Base-by-base conservation (phyloP, 2,888 invertebrate genomes). In the Yponomeuta cagnagella region DNA sequence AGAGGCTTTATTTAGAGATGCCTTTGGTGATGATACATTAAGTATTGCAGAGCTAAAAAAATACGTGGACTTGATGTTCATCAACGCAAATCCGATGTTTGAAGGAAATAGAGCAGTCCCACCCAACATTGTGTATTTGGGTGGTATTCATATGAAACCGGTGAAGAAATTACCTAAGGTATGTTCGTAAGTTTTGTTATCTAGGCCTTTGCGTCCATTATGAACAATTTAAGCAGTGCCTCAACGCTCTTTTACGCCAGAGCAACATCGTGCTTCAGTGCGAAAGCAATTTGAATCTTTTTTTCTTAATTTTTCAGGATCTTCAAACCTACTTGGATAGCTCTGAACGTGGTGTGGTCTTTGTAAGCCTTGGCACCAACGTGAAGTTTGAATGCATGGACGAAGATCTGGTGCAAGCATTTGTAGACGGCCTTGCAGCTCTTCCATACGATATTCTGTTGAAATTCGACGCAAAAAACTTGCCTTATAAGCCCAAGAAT, bases 351-450 rank as follows among this genome's bases (percentile, higher is more conserved):
- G 75, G 75, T 2, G 73, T 75, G 2, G 73, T 75, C 10, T 75
- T 74, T 63, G 71, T 76, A 3, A 75, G 75, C 69, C 73, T 73
- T 48, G 76, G 76, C n/a, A 72, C 72, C 10, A 73, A 72, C 15
- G 63, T 63, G 30, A 31, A 30, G n/a, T 23, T 31, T 33, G 33
- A 37, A 43, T 52, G 12, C 37, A 69, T 70, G 66, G 58, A 48
- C 8, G 10, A 52, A 52, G 66, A 66, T n/a, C 31, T 52, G 6
- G 12, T 67, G 10, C 30, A 66, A 52, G 52, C 67, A 31, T 48
- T 70, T 15, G 10, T 67, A 5, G 23, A 70, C 3, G 52, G 52
- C 10, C 58, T 70, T 15, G 48, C 12, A 31, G 37, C 6, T 5
- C 48, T 70, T 58, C 70, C 70, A 6, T 70, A 70, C 67, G 66